These are phyloP conservation scores for Dryas iulia DNA, from an alignment of 1,140 invertebrate species.

Conservation along the genomic window DNA sequence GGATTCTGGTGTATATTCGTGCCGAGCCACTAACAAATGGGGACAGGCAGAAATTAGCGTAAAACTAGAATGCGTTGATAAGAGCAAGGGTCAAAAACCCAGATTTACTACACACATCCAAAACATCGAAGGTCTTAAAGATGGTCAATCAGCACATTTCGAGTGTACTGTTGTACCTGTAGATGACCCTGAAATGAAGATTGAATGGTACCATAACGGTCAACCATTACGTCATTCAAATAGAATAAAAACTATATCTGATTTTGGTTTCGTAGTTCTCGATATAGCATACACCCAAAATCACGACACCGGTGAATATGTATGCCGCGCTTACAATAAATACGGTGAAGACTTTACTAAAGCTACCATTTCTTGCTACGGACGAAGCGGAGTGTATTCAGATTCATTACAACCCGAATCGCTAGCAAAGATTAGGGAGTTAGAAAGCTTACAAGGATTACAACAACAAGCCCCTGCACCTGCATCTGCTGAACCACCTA, in stretches of 20 bases:
- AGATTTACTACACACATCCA: conserved; percentile 92
- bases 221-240: conserved; percentile 92
- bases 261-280: conserved; percentile 97
- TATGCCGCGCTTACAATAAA: conserved; percentile 94
- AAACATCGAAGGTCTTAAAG: conserved; percentile 91
- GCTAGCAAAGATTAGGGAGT: conserved; percentile 92
- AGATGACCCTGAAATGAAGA: conserved; percentile 95
- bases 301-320: conserved; percentile 96
- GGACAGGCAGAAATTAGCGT: conserved; percentile 93
- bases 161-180: conserved; percentile 95
- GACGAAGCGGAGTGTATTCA: conserved; percentile 93
- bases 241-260: conserved; percentile 95
- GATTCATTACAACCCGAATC: conserved; percentile 97
- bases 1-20: conserved; percentile 93
- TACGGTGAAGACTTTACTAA: conserved; percentile 94
- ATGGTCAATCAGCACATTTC: conserved; percentile 95
- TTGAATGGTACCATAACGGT: conserved; percentile 98
- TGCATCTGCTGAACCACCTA: conserved; percentile 89
- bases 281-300: conserved; percentile 97
- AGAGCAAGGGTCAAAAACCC: conserved; percentile 91
- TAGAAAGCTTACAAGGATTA: conserved; percentile 87
- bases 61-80: conserved; percentile 91
- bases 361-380: conserved; percentile 90
- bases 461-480: conserved; percentile 83
- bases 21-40: conserved; percentile 93